Conservation (phyloP, 2,888 invertebrate genomes). For the Mesodorylaimus sp. region DNA sequence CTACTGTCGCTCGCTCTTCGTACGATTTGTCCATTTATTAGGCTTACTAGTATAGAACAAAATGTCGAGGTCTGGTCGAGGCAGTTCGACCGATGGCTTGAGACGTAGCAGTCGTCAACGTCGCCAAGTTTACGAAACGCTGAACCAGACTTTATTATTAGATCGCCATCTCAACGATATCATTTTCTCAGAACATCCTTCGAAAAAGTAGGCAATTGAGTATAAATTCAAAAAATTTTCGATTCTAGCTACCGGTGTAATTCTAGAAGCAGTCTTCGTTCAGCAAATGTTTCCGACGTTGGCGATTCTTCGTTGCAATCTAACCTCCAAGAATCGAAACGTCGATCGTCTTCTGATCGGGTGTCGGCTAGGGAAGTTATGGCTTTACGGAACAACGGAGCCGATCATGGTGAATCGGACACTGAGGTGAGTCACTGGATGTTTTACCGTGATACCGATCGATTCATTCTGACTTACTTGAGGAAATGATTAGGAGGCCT, state of each 20-base stretch:
- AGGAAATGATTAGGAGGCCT: too few species aligned
- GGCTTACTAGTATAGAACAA: too few species aligned
- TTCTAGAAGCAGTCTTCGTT: too few species aligned
- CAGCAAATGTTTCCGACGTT: too few species aligned
- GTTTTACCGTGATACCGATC: neutral
- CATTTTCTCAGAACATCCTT: neutral
- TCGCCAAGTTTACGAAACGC: slow-evolving; percentile 21
- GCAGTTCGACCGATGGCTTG: too few species aligned
- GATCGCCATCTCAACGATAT: slow-evolving; percentile 7
- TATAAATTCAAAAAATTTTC: neutral
- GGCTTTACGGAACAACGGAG: neutral
- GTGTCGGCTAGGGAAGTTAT: neutral
- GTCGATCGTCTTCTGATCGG: too few species aligned
- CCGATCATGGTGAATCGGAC: neutral
- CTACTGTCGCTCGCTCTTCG: too few species aligned
- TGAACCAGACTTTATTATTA: slow-evolving; percentile 20
- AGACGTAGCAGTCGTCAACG: slow-evolving; percentile 24
- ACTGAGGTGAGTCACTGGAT: neutral
- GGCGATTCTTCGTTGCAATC: too few species aligned
- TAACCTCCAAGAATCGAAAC: too few species aligned
- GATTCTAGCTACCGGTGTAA: too few species aligned
- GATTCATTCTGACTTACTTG: neutral
- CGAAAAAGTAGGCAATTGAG: neutral
- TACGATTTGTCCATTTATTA: too few species aligned
- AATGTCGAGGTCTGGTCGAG: too few species aligned